phyloP scores from a whole-genome alignment of 2,888 invertebrate genomes.

The Merodon equestris region DNA sequence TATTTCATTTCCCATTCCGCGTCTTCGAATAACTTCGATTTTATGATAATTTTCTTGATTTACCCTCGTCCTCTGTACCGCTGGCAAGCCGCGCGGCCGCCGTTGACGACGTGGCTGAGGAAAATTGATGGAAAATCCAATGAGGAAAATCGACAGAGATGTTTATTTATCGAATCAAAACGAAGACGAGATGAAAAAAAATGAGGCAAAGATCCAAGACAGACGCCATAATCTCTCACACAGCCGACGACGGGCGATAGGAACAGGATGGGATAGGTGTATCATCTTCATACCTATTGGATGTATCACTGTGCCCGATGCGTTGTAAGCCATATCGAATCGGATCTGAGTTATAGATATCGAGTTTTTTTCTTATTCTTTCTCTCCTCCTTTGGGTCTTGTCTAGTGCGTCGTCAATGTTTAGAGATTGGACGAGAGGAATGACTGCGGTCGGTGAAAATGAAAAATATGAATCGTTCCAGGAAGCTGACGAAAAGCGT shows the following conservation, averaged over 20 bases:
- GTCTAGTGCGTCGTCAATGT: conserved; percentile 1
- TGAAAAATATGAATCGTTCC: conserved; percentile 28
- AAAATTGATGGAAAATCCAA: conserved; percentile 68
- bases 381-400: not conserved
- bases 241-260: conserved; percentile 10
- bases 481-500: conserved; percentile 59
- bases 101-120: conserved; percentile 33
- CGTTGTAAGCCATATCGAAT: conserved; percentile 59
- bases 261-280: conserved; percentile 9
- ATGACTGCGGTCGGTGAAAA: conserved; percentile 51
- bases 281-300: conserved; percentile 4
- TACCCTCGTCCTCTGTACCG: conserved; percentile 33
- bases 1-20: not conserved
- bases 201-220: conserved; percentile 45
- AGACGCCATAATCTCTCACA: conserved; percentile 67
- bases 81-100: not conserved
- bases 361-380: conserved; percentile 25
- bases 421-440: conserved; percentile 37
- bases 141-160: conserved; percentile 67
- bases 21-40: conserved; percentile 52
- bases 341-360: conserved; percentile 66
- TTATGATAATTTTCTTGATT: conserved; percentile 67
- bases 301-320: conserved; percentile 43
- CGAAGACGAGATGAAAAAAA: conserved; percentile 13
- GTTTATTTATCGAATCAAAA: conserved; percentile 68